Base-by-base conservation (phyloP, 2,888 invertebrate species). In the Agonopterix heracliana region DNA sequence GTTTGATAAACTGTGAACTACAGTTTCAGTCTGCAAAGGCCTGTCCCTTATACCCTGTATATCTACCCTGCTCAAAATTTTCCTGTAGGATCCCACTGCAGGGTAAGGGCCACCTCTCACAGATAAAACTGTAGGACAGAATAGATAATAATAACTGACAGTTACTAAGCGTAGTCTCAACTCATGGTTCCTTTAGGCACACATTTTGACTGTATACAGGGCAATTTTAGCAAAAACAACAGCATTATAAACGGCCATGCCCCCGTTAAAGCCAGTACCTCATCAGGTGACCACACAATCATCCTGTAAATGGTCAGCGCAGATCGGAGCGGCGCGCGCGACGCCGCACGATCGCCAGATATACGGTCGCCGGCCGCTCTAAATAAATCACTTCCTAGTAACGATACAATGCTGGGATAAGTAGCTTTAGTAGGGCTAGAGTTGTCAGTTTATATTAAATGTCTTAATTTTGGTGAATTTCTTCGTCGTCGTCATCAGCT, bases 361-460 rank as follows among this genome's bases (percentile, higher is more conserved):
- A 83, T 78, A 78, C 74, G 66, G 74, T 65, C 64, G 60, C 67
- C 63, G 70, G 68, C 63, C 74, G 80, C 75, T 79, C 75, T 71
- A 77, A 74, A 86, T 86, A 85, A 85, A 86, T 85, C 83, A 83
- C 83, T 85, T 85, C 84, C 84, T 82, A 68, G 75, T 75, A 69
- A 69, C 66, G 69, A 73, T 78, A 81, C 77, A 77, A 77, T 72
- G 66, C 66, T 61, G 56, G 57, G 59, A 60, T 59, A 45, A 47
- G 50, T 51, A 56, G 61, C 44, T 45, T 44, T 53, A n/a, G 17
- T 47, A 53, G 3, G 17, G 13, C 9, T 57, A 66, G 66, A 66
- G 41, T 8, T 42, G 53, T 11, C 17, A 45, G 13, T 12, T 9
- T n/a, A 38, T 38, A 38, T 26, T 26, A 26, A 26, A 26, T 26